phyloP scores from a whole-genome alignment of 1,140 invertebrate genomes.

The Andricus grossulariae region DNA sequence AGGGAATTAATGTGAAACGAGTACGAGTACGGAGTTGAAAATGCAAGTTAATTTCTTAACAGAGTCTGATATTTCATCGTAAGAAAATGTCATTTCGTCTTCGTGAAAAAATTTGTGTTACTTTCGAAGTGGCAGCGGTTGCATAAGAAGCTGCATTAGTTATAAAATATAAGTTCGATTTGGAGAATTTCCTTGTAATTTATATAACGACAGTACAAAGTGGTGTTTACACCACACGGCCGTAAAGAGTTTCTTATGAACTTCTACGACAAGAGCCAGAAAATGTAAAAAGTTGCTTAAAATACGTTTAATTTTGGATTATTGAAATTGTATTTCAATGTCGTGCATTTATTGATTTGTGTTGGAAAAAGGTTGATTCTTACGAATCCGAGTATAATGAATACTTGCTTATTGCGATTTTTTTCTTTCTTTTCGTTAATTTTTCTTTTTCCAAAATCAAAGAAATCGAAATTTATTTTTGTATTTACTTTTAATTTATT shows the following conservation, averaged over 20 bases:
- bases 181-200: constrained; percentile 26
- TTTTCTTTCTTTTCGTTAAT: constrained; percentile 10
- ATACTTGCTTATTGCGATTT: background rate
- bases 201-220: constrained; percentile 24
- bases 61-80: background rate
- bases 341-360: constrained; percentile 1
- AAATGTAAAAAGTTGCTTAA: constrained; percentile 22
- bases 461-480: constrained; percentile 42
- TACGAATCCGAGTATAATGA: background rate
- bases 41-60: background rate
- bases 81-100: background rate
- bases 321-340: background rate
- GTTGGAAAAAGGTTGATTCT: background rate
- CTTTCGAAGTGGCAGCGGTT: constrained; percentile 9
- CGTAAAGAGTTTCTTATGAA: constrained; percentile 21
- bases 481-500: constrained; percentile 41
- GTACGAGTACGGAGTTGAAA: background rate
- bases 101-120: background rate
- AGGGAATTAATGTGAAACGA: background rate
- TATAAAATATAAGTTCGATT: background rate
- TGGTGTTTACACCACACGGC: constrained; percentile 20
- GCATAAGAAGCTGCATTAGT: constrained; percentile 18
- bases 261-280: constrained; percentile 15
- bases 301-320: background rate
- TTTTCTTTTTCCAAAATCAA: constrained; percentile 39